Base-by-base conservation (phyloP, 2,888 invertebrate species). In the Tipula lateralis region DNA sequence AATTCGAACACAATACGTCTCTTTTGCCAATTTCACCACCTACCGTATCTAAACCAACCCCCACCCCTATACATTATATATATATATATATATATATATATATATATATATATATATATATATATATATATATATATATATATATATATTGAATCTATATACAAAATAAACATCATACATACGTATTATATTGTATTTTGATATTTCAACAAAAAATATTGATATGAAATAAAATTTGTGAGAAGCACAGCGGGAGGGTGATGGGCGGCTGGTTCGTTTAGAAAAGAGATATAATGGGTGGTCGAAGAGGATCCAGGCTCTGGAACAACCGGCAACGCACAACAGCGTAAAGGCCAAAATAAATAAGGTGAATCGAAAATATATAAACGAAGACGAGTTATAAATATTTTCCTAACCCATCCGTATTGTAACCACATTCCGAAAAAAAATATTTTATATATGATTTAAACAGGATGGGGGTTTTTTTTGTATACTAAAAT, bases 161-260 rank as follows among this genome's bases (percentile, higher is more conserved):
- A 66, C 66, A 7, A 24, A 12, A 66, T 9, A 24, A 19, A 66
- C 24, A 66, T 50, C 19, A 24, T 24, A 66, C 24, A 66, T 50
- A 66, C 66, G 9, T 39, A 66, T 66, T 66, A 24, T 66, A 66
- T 66, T 66, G 66, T 66, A 66, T 66, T 66, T 66, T 66, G 66
- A 66, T 66, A 66, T 66, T 66, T 66, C 24, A 66, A 66, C 66
- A 66, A 66, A 66, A 66, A 66, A 66, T 66, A 66, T 66, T 66
- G 66, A 66, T 66, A 66, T 66, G 24, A 66, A 66, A 66, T 66
- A 66, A 66, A n/a, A 66, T 66, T 50, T 66, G 39, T 39, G n/a
- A n/a, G n/a, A n/a, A n/a, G n/a, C n/a, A n/a, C 13, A 3, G 39
- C 3, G 9, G 9, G n/a, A 3, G 9, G 9, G 39, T 12, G 39